Percentiles rank a stretch among this genome's conserved stretches.
These are phyloP conservation scores for Pocota personata DNA, from an alignment of 2,888 invertebrate genomes.

Conservation along the genomic window DNA sequence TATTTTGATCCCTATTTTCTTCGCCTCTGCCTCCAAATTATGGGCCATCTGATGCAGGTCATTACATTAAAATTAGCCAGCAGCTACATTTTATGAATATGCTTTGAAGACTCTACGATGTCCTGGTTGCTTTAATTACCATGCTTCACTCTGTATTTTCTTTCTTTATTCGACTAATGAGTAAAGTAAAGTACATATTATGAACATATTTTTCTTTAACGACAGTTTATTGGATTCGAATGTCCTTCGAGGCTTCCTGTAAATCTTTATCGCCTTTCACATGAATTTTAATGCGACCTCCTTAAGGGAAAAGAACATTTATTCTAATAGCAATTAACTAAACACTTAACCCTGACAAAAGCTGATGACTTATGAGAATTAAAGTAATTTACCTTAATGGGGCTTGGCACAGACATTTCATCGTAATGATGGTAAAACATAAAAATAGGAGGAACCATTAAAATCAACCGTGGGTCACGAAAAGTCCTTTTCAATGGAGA, in stretches of 20 bases:
- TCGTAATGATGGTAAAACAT: not conserved
- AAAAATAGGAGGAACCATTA: not conserved
- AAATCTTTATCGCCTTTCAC: not conserved
- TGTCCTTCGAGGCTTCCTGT: not conserved
- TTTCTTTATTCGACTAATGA: too few species aligned
- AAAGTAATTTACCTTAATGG: not conserved
- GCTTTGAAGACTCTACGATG: too few species aligned
- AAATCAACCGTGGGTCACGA: conserved; percentile 20
- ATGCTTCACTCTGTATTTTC: too few species aligned
- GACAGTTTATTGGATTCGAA: not conserved
- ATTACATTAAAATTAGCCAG: too few species aligned
- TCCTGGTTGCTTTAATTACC: too few species aligned
- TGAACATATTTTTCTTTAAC: too few species aligned
- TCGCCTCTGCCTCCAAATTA: too few species aligned
- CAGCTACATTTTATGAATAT: too few species aligned
- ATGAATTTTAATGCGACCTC: not conserved
- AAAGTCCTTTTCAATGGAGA: not conserved
- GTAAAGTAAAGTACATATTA: too few species aligned
- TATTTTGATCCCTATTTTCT: too few species aligned
- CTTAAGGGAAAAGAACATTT: not conserved
- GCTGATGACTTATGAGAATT: conserved; percentile 5
- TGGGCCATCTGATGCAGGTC: too few species aligned
- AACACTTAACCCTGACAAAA: conserved; percentile 31
- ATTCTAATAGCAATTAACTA: not conserved
- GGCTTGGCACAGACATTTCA: conserved; percentile 2